Percentiles rank a stretch among this genome's conserved stretches.
Conservation (phyloP, 2,888 invertebrate genomes). For the Drosophila suboccidentalis region DNA sequence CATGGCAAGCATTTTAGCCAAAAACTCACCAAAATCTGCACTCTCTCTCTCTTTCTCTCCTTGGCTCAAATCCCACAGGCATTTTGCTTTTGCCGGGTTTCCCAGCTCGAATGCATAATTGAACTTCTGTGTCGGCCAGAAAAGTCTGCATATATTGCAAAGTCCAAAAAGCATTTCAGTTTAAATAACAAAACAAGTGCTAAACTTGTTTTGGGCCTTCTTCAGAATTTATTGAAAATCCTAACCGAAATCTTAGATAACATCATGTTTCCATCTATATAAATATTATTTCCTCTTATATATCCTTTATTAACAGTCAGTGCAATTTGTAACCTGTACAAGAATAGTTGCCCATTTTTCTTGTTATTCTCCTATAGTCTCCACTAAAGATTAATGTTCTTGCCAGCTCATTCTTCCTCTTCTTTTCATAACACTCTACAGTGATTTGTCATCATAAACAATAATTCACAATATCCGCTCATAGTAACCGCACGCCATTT, state of each 20-base stretch:
- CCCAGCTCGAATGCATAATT: conserved; percentile 50
- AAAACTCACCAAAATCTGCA: conserved; percentile 25
- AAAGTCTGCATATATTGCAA: conserved; percentile 1
- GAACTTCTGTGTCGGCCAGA: conserved; percentile 27
- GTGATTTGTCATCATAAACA: conserved; percentile 68
- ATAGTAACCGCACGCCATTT: conserved; percentile 12
- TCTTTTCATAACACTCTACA: conserved; percentile 6
- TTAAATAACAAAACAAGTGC: not conserved
- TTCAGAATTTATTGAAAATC: not conserved
- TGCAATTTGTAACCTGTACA: not conserved
- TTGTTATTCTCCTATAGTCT: conserved; percentile 1
- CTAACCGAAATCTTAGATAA: not conserved
- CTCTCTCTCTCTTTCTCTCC: not conserved
- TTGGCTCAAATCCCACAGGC: conserved; percentile 17
- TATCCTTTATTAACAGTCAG: not conserved
- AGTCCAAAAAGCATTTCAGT: not conserved
- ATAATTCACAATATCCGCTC: conserved; percentile 62
- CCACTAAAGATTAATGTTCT: conserved; percentile 59
- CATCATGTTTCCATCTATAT: not conserved
- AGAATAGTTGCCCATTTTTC: conserved; percentile 1
- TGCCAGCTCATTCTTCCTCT: not conserved
- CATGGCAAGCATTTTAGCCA: conserved; percentile 50
- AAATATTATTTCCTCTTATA: not conserved
- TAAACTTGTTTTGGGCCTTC: not conserved
- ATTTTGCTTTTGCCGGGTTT: not conserved